Percentiles rank a stretch among this genome's conserved stretches.
Conservation (phyloP, 2,888 invertebrate species). For the Drosophila infuscata region DNA sequence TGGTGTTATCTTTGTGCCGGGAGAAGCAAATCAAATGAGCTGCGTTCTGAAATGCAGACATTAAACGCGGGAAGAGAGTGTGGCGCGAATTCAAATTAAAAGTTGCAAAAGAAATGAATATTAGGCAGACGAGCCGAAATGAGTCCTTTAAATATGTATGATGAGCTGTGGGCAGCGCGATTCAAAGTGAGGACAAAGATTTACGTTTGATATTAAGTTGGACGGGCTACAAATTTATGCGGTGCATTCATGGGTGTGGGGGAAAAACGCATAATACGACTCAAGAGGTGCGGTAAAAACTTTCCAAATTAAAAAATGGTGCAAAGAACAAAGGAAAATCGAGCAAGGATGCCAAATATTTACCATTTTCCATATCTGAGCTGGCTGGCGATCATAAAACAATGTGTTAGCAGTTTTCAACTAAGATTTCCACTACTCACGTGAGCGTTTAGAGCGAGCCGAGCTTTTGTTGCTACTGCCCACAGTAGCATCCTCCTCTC, state of each 20-base stretch:
- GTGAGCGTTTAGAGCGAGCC: slow-evolving; percentile 57
- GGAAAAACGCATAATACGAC: slow-evolving; percentile 11
- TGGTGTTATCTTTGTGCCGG: slow-evolving; percentile 57
- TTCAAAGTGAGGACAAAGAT: slow-evolving; percentile 59
- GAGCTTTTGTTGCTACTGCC: slow-evolving; percentile 77
- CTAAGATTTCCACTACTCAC: slow-evolving; percentile 53
- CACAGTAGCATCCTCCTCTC: slow-evolving; percentile 63
- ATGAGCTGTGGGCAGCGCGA: slow-evolving; percentile 57
- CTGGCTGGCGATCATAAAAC: slow-evolving; percentile 71
- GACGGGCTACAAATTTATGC: slow-evolving; percentile 72
- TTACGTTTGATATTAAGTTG: slow-evolving; percentile 76
- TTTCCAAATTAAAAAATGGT: slow-evolving; percentile 72
- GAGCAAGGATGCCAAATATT: slow-evolving; percentile 55
- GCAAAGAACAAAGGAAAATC: slow-evolving; percentile 38
- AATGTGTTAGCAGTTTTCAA: slow-evolving; percentile 18
- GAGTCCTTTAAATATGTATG: slow-evolving; percentile 82
- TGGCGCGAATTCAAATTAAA: slow-evolving; percentile 73
- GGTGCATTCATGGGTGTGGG: slow-evolving; percentile 37
- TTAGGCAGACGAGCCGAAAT: slow-evolving; percentile 66
- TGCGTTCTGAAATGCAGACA: slow-evolving; percentile 33
- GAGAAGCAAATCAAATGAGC: slow-evolving; percentile 69
- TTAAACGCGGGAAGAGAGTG: slow-evolving; percentile 9
- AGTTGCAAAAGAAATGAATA: slow-evolving; percentile 78
- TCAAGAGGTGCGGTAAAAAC: slow-evolving; percentile 43
- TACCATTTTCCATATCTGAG: slow-evolving; percentile 84